Evolutionary conservation across 2,797 vertebrate species (phyloP).

Genomic region (Buphagus erythrorhynchus): DNA sequence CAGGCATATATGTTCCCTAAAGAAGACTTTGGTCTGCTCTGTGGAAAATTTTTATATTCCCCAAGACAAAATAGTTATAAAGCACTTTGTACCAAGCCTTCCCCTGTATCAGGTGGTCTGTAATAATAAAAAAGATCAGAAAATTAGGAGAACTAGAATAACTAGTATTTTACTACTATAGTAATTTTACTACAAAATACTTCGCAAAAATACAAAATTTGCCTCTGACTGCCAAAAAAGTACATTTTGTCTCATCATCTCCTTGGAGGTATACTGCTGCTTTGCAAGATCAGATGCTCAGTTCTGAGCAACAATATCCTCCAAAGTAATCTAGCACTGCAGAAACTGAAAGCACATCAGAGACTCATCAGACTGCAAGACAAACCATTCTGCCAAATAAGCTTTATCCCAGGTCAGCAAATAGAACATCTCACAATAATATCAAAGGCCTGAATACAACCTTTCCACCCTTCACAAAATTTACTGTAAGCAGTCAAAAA

Average conservation of each 20-base stretch:
- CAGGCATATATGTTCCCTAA: neutral
- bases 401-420: neutral
- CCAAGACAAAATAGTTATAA: neutral
- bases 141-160: neutral
- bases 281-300: neutral
- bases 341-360: neutral
- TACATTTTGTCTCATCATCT: neutral
- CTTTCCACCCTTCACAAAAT: neutral
- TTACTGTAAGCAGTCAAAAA: neutral
- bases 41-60: neutral
- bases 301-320: neutral
- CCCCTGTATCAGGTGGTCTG: neutral
- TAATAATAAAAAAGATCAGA: neutral
- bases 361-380: neutral
- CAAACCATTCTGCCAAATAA: neutral
- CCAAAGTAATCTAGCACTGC: neutral
- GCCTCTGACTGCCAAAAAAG: neutral
- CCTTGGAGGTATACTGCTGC: neutral
- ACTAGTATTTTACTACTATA: neutral
- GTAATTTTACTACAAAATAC: neutral
- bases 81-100: neutral
- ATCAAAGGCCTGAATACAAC: neutral
- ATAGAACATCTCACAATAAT: neutral
- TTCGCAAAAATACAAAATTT: neutral
- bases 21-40: fast-evolving